Base-by-base conservation (phyloP, 2,797 vertebrate genomes). In the Loriculus beryllinus region DNA sequence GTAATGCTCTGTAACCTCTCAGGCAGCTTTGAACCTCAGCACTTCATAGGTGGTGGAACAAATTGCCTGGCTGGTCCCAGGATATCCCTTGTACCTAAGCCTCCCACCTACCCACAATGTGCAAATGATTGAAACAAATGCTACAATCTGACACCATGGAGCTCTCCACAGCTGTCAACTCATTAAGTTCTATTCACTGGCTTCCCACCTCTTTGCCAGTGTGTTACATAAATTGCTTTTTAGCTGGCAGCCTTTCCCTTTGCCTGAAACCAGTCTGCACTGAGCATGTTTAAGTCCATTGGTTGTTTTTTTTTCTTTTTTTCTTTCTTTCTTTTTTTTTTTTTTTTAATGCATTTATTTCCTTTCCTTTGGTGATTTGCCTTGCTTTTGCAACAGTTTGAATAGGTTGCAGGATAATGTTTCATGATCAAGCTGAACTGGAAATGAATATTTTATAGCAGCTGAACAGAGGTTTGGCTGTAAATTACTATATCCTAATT, bases 371-470 rank as follows among this genome's bases (percentile, higher is more conserved):
- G 67, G 63, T 94, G 95, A 88, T 85, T 92, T 87, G 45, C 74
- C 75, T 96, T 65, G 40, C 59, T 89, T 89, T 82, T 90, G 80
- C 85, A 95, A 93, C 22, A 71, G 75, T 95, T 88, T 92, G 75
- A 96, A 95, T 52, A 63, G 86, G 70, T 76, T 96, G 79, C 86
- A 95, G 62, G 59, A 96, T 78, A 91, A 80, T 62, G 86, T 82
- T 95, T 93, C 78, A 85, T 95, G 95, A 96, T 93, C 93, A 91
- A 82, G 74, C 86, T 90, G 82, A 94, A 92, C 77, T 94, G 82
- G 84, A 96, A 95, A 96, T 92, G 54, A 92, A 93, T 94, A 95
- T 95, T 92, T 96, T 91, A 93, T 79, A 93, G 74, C 51, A 74
- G 62, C 60, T 83, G 82, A 93, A 86, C 67, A 90, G 95, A 91